phyloP scores from a whole-genome alignment of 2,888 invertebrate species.

The Plebejus argus region DNA sequence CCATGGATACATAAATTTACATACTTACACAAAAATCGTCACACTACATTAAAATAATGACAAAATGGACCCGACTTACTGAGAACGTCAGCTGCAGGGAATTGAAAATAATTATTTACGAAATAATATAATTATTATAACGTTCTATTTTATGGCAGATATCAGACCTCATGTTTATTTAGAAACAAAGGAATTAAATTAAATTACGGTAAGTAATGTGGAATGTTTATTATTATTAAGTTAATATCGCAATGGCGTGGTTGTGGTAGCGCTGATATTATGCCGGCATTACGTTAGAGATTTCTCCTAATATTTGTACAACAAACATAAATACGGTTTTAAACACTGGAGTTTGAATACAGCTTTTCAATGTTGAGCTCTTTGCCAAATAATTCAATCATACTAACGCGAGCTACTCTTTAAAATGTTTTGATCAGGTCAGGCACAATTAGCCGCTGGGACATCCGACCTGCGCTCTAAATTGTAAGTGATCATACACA shows the following conservation, averaged over 20 bases:
- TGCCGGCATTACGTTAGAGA: background rate
- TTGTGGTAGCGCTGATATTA: background rate
- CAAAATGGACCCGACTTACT: too few species aligned
- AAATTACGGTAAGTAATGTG: background rate
- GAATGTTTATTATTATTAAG: background rate
- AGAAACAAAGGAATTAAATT: background rate
- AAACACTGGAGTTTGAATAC: too few species aligned
- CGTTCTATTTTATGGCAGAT: too few species aligned
- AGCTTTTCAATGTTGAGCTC: background rate
- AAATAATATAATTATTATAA: too few species aligned
- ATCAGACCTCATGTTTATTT: background rate
- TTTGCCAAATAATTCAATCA: too few species aligned
- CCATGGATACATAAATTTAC: too few species aligned
- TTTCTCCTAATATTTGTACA: background rate
- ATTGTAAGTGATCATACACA: constrained; percentile 79
- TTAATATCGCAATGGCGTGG: background rate
- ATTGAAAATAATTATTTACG: too few species aligned
- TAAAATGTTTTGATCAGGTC: too few species aligned
- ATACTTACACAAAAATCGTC: background rate
- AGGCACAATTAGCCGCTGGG: constrained; percentile 80
- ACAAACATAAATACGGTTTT: background rate
- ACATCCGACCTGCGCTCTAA: constrained; percentile 85
- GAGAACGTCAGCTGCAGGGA: too few species aligned
- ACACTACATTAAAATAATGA: too few species aligned
- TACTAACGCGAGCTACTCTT: too few species aligned